Conservation (phyloP, 2,797 vertebrate species). For the Otolemur crassicaudatus region DNA sequence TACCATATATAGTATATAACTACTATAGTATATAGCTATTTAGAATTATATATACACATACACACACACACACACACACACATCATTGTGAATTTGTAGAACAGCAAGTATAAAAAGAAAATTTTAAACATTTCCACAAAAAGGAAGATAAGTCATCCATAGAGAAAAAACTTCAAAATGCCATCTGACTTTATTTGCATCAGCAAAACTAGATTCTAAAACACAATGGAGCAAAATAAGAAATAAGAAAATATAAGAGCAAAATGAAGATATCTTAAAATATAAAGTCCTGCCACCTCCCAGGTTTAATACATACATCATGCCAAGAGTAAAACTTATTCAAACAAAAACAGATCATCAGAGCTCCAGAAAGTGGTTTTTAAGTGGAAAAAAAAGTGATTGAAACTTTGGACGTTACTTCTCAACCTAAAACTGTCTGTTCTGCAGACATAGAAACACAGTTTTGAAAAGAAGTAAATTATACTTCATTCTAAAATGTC, state of each 20-base stretch:
- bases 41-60: too few relatives aligned
- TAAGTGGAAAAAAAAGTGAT: background rate
- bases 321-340: background rate
- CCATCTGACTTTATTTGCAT: background rate
- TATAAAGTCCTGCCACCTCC: background rate
- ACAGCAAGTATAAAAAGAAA: background rate
- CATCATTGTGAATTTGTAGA: background rate
- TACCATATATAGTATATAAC: too few relatives aligned
- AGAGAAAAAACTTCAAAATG: background rate
- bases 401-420: background rate
- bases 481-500: background rate
- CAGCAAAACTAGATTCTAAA: background rate
- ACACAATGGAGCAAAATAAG: background rate
- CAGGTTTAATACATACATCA: background rate
- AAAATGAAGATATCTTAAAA: conserved; percentile 8
- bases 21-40: too few relatives aligned
- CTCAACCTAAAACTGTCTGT: background rate
- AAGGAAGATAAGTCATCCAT: background rate
- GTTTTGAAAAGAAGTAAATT: background rate
- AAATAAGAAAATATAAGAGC: background rate
- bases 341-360: background rate
- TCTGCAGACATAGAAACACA: background rate
- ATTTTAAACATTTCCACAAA: background rate
- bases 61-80: too few relatives aligned
- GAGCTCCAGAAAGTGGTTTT: background rate